phyloP scores from a whole-genome alignment of 2,113 vertebrate species.

The Lota lota region DNA sequence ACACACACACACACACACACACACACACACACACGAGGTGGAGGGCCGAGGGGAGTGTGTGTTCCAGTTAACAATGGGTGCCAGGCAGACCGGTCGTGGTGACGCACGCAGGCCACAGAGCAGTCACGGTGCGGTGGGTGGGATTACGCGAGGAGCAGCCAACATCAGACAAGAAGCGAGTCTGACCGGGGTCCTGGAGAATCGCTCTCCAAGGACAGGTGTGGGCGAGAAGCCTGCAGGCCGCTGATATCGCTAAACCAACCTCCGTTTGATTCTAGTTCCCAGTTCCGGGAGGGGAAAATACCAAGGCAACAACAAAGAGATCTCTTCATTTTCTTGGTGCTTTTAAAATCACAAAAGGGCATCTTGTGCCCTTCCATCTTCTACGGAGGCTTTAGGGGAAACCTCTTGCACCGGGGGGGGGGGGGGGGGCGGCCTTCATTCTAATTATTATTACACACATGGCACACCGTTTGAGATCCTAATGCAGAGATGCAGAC shows the following conservation, averaged over 20 bases:
- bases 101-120: no score
- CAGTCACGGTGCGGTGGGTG: conserved; percentile 1
- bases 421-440: no score
- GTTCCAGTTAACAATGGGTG: not conserved
- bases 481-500: no score
- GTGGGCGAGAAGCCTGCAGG: conserved; percentile 52
- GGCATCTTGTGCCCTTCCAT: not conserved
- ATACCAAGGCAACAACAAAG: not conserved
- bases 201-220: conserved; percentile 34
- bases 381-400: no score
- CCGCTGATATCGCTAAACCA: conserved; percentile 45
- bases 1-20: no score
- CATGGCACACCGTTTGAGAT: no score
- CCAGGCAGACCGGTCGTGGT: no score
- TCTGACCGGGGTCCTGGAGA: conserved; percentile 27
- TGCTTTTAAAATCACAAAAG: conserved; percentile 28
- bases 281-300: not conserved
- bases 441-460: no score
- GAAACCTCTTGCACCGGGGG: no score
- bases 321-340: conserved; percentile 19
- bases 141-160: conserved; percentile 36
- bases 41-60: not conserved
- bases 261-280: conserved; percentile 27
- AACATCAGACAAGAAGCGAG: conserved; percentile 35
- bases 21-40: not conserved